Evolutionary conservation across 1,140 invertebrate species (phyloP).

Genomic region (Oncopeltus fasciatus): DNA sequence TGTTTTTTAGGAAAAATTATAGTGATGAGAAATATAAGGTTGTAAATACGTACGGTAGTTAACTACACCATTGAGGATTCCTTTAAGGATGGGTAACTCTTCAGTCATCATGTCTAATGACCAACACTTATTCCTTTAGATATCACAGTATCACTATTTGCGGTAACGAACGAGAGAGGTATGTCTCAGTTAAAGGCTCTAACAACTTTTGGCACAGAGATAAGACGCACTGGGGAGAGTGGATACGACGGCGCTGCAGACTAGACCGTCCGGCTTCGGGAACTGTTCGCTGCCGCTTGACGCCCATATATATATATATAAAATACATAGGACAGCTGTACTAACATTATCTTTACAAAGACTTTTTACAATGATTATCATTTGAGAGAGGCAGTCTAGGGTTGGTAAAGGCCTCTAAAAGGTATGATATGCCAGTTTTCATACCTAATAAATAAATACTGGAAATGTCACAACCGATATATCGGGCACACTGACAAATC

Average conservation of each 20-base stretch:
- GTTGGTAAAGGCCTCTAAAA: not conserved
- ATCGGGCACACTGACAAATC: not conserved
- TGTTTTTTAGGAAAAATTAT: too few relatives aligned
- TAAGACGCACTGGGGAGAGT: not conserved
- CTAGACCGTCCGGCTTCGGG: not conserved
- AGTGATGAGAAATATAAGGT: not conserved
- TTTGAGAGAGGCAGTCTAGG: not conserved
- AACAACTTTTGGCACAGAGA: not conserved
- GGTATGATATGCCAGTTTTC: not conserved
- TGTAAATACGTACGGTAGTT: slow-evolving; percentile 62
- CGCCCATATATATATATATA: slow-evolving; percentile 9
- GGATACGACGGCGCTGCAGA: not conserved
- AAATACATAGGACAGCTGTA: not conserved
- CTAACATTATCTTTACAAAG: slow-evolving; percentile 2
- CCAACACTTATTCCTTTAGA: not conserved
- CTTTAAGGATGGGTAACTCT: slow-evolving; percentile 73
- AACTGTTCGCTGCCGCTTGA: not conserved
- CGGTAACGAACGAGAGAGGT: too few relatives aligned
- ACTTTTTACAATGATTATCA: slow-evolving; percentile 9
- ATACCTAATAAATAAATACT: not conserved
- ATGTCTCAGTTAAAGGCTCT: too few relatives aligned
- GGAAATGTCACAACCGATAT: not conserved
- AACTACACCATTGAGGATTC: slow-evolving; percentile 71
- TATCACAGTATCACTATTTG: too few relatives aligned
- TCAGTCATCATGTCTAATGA: slow-evolving; percentile 45